These are phyloP conservation scores for Perccottus glenii DNA, from an alignment of 2,113 vertebrate species.

Conservation along the genomic window DNA sequence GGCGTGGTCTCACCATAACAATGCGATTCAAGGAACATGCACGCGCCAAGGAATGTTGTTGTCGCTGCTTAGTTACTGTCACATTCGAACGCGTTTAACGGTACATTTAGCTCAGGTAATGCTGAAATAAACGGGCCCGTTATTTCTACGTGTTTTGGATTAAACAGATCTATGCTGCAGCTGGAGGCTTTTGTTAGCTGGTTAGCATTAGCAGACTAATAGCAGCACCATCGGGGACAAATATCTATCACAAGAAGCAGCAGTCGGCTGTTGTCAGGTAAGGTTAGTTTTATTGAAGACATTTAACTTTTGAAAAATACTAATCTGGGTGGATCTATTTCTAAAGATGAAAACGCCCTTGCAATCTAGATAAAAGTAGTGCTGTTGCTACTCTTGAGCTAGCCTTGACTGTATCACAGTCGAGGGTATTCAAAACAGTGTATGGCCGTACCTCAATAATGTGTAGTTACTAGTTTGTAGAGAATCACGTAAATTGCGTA, in stretches of 20 bases:
- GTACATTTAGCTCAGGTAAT: not conserved
- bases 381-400: not conserved
- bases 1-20: slow-evolving; percentile 73
- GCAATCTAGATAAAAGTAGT: not conserved
- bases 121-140: not conserved
- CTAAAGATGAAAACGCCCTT: not conserved
- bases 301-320: no score
- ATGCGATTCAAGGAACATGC: slow-evolving; percentile 71
- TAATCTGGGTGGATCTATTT: no score
- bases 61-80: slow-evolving; percentile 18
- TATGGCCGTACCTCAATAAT: not conserved
- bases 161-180: slow-evolving; percentile 25
- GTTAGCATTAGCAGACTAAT: slow-evolving; percentile 63
- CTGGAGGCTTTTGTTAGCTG: slow-evolving; percentile 39
- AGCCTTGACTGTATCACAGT: not conserved
- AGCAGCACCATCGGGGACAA: slow-evolving; percentile 29
- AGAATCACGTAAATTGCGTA: not conserved
- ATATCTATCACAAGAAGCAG: slow-evolving; percentile 23
- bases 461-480: not conserved
- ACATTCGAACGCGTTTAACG: not conserved
- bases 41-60: slow-evolving; percentile 78
- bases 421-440: not conserved
- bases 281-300: not conserved
- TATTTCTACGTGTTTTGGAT: not conserved
- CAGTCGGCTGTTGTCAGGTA: slow-evolving; percentile 1